phyloP scores from a whole-genome alignment of 2,888 invertebrate species.

The Smittia aterrima region DNA sequence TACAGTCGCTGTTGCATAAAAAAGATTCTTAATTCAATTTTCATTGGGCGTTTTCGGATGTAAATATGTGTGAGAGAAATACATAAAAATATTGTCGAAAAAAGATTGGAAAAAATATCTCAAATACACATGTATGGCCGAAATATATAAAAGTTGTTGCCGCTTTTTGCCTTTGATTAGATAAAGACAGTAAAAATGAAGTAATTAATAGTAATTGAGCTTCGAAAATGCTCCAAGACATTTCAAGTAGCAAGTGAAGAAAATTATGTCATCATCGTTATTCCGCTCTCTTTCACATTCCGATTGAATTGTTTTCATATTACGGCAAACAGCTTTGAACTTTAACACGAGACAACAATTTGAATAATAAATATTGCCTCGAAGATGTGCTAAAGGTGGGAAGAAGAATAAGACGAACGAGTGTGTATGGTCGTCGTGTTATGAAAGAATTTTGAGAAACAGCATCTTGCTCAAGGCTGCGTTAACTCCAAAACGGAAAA shows the following conservation, averaged over 20 bases:
- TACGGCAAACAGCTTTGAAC: neutral
- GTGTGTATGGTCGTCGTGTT: neutral
- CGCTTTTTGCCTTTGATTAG: conserved; percentile 32
- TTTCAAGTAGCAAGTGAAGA: neutral
- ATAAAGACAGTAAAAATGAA: conserved; percentile 36
- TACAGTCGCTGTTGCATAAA: conserved; percentile 29
- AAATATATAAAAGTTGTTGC: conserved; percentile 19
- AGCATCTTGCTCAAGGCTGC: conserved; percentile 19
- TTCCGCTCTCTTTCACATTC: neutral
- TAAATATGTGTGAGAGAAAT: conserved; percentile 38
- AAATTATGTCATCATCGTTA: conserved; percentile 35
- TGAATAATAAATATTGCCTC: neutral
- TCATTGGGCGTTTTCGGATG: conserved; percentile 40
- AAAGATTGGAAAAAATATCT: conserved; percentile 28
- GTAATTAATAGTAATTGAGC: conserved; percentile 30
- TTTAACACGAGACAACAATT: neutral
- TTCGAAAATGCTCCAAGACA: neutral
- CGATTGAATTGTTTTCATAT: conserved; percentile 10
- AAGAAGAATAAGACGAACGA: neutral
- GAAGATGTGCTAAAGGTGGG: too few relatives aligned
- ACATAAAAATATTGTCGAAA: conserved; percentile 32
- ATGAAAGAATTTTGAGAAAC: neutral
- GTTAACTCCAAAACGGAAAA: conserved; percentile 7
- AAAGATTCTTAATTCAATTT: conserved; percentile 30
- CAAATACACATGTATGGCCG: conserved; percentile 11